Conservation (phyloP, 2,888 invertebrate genomes). For the Plagodis dolabraria region DNA sequence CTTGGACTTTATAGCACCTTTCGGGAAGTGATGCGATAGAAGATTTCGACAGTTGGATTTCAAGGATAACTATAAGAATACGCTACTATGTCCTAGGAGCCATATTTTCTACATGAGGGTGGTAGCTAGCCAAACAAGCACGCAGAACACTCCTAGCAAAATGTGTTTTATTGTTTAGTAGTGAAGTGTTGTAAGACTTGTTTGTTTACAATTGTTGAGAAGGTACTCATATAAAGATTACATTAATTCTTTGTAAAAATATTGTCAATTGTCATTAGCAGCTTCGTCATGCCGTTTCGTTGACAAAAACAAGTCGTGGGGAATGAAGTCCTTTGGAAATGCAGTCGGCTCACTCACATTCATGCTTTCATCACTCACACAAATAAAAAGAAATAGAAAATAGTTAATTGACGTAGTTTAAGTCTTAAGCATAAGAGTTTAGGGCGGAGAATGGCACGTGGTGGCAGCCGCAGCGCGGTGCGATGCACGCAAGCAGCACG, state of each 20-base stretch:
- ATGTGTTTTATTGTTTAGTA: constrained; percentile 14
- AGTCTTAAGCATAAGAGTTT: constrained; percentile 50
- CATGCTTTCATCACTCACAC: constrained; percentile 66
- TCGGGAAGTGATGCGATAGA: too few species aligned
- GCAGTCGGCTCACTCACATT: constrained; percentile 73
- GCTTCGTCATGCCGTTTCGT: constrained; percentile 63
- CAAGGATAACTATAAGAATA: too few species aligned
- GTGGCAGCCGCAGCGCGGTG: constrained; percentile 28
- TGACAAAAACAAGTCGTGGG: constrained; percentile 72
- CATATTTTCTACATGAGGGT: too few species aligned
- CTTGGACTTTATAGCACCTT: too few species aligned
- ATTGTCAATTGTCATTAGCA: constrained; percentile 50
- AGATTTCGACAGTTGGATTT: too few species aligned
- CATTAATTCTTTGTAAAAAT: constrained; percentile 26
- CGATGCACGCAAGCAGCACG: constrained; percentile 62
- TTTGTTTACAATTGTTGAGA: constrained; percentile 15
- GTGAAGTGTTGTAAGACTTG: constrained; percentile 17
- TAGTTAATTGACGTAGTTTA: constrained; percentile 43
- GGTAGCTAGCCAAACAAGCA: background rate
- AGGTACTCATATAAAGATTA: too few species aligned
- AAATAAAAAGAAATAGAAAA: constrained; percentile 47
- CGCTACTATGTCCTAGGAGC: too few species aligned
- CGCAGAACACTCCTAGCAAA: too few species aligned
- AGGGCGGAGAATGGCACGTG: constrained; percentile 51
- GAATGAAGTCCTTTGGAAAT: constrained; percentile 77